Conservation (phyloP, 2,113 vertebrate species). For the Lanius collurio region DNA sequence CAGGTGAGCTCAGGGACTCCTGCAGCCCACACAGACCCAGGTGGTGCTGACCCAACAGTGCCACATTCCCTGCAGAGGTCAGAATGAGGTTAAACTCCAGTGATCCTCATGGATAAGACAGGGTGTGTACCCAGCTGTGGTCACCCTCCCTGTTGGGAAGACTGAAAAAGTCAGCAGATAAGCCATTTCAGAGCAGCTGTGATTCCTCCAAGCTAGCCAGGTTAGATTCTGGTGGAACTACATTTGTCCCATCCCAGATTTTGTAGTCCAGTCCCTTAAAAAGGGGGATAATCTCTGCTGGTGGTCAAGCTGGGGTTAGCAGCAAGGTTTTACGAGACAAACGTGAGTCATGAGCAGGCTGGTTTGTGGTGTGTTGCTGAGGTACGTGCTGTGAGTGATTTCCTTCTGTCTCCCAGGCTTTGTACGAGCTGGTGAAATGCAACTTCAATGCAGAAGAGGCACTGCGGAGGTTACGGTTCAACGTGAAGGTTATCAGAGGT, state of each 20-base stretch:
- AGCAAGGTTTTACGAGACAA: not conserved
- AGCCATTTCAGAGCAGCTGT: not conserved
- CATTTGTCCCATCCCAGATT: not conserved
- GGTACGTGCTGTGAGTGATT: not conserved
- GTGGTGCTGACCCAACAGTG: not conserved
- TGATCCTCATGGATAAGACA: not conserved
- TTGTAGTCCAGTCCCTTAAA: not conserved
- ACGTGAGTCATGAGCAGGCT: not conserved
- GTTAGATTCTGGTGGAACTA: not conserved
- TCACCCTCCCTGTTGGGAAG: not conserved
- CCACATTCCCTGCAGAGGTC: not conserved
- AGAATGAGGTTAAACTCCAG: not conserved
- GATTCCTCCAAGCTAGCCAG: not conserved
- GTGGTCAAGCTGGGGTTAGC: not conserved
- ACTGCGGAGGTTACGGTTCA: slow-evolving; percentile 86
- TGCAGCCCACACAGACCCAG: not conserved
- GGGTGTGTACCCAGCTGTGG: not conserved
- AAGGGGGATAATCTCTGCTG: not conserved
- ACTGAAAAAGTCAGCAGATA: not conserved
- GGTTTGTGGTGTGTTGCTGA: not conserved
- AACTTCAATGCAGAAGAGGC: slow-evolving; percentile 92
- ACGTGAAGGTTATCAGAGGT: slow-evolving; percentile 93
- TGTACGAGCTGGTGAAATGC: slow-evolving; percentile 95
- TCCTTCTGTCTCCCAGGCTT: slow-evolving; percentile 75
- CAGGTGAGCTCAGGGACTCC: slow-evolving; percentile 74